Base-by-base conservation (phyloP, 2,113 vertebrate genomes). In the Tursiops truncatus region DNA sequence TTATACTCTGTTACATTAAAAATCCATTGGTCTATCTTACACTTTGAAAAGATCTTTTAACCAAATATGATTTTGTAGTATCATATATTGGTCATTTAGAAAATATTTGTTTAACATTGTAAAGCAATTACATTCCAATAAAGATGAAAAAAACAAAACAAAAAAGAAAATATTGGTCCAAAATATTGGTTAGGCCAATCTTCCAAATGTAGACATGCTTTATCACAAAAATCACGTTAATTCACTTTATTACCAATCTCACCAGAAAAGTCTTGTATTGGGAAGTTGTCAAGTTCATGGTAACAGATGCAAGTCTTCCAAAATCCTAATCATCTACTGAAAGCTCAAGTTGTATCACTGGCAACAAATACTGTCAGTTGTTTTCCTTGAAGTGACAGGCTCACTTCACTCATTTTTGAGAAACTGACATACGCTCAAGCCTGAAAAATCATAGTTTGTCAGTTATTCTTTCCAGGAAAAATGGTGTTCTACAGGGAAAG, bases 361-460 rank as follows among this genome's bases (percentile, higher is more conserved):
- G 41, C 53, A 85, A 79, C 86, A 90, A 53, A 96, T 1, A 36
- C 60, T 10, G n/a, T 77, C 70, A 89, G 38, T 36, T 81, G 60
- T 70, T 70, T 93, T 62, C 74, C 53, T 65, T 60, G 53, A 93
- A 90, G 28, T 87, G 67, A 91, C 41, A 86, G 60, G 1, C 44
- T 88, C 44, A 77, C 41, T 44, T 91, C 82, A 77, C 60, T 97
- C 14, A n/a, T 56, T 91, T 91, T n/a, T 88, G 62, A 83, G 53
- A 77, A 88, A 94, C 5, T 85, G 87, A 94, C 81, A 71, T 56
- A 36, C 20, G 76, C 15, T 12, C 89, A 73, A 86, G n/a, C 63
- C 71, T 53, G 14, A 79, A 74, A 92, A 89, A 84, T 12, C 65
- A 44, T 28, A 77, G 41, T 84, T 89, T 85, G 68, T 58, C 33